Percentiles rank a stretch among this genome's conserved stretches.
These are phyloP conservation scores for Bruchidius siliquastri DNA, from an alignment of 2,888 invertebrate genomes.

Conservation along the genomic window DNA sequence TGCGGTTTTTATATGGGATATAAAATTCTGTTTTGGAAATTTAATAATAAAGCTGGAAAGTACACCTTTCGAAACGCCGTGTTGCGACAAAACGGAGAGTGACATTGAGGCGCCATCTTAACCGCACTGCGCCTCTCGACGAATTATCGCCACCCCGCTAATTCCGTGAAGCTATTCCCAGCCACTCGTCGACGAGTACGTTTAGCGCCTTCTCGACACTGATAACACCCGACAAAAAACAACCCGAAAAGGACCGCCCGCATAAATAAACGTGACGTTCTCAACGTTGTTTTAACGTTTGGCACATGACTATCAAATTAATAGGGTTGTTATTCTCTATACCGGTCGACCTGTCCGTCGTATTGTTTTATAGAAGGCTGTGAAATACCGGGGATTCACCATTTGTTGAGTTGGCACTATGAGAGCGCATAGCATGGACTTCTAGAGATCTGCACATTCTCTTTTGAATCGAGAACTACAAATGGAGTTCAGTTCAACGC, in stretches of 20 bases:
- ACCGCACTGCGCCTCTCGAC: not conserved
- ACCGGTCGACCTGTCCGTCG: not conserved
- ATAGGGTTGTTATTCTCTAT: not conserved
- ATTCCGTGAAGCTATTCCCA: not conserved
- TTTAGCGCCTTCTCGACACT: not conserved
- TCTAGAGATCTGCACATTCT: too few species aligned
- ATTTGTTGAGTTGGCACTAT: too few species aligned
- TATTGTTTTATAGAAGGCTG: not conserved
- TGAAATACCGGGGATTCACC: not conserved
- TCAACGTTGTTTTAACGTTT: not conserved
- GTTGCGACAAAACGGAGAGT: too few species aligned
- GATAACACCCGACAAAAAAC: not conserved
- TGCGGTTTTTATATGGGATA: not conserved
- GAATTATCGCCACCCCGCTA: not conserved
- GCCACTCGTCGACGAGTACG: not conserved
- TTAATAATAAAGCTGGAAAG: too few species aligned
- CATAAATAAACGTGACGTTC: not conserved
- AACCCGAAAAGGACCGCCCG: not conserved
- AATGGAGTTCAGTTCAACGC: too few species aligned
- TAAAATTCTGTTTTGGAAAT: too few species aligned
- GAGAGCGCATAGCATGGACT: too few species aligned
- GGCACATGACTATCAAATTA: not conserved
- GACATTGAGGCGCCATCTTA: not conserved
- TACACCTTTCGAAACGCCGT: too few species aligned
- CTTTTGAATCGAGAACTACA: too few species aligned